Percentiles rank a stretch among this genome's conserved stretches.
These are phyloP conservation scores for Pluvianellus socialis DNA, from an alignment of 2,113 vertebrate species.

Conservation along the genomic window DNA sequence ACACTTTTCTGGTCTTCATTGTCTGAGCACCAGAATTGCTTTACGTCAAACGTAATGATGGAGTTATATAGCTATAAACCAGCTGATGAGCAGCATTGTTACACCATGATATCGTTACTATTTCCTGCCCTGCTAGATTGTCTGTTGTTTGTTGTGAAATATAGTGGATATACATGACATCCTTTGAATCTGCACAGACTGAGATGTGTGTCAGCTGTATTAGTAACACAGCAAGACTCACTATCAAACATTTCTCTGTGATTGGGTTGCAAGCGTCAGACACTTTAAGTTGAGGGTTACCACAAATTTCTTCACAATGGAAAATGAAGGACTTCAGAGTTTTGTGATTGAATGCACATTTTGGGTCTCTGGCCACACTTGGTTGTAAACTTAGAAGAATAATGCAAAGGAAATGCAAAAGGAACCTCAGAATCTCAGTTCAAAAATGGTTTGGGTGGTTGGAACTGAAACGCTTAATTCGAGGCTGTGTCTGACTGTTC, in stretches of 20 bases:
- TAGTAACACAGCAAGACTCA: background rate
- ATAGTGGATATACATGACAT: background rate
- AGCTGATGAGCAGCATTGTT: background rate
- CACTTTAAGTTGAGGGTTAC: background rate
- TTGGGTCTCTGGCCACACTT: background rate
- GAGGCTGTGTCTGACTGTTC: background rate
- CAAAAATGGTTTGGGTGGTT: background rate
- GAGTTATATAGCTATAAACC: background rate
- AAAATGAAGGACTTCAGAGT: background rate
- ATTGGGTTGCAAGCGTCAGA: background rate
- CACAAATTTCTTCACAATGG: background rate
- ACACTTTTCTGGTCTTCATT: background rate
- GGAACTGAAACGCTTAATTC: background rate
- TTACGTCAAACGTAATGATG: background rate
- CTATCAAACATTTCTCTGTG: background rate
- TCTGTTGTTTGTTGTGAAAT: slow-evolving; percentile 26
- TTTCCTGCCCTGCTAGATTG: background rate
- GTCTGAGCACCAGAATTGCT: background rate
- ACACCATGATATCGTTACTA: background rate
- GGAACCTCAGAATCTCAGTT: background rate
- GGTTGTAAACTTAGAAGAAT: background rate
- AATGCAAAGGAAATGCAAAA: background rate
- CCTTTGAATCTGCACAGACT: background rate
- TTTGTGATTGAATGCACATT: background rate
- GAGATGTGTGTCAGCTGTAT: background rate